Evolutionary conservation across 1,140 invertebrate species (phyloP).

Genomic region (Pararge aegeria): DNA sequence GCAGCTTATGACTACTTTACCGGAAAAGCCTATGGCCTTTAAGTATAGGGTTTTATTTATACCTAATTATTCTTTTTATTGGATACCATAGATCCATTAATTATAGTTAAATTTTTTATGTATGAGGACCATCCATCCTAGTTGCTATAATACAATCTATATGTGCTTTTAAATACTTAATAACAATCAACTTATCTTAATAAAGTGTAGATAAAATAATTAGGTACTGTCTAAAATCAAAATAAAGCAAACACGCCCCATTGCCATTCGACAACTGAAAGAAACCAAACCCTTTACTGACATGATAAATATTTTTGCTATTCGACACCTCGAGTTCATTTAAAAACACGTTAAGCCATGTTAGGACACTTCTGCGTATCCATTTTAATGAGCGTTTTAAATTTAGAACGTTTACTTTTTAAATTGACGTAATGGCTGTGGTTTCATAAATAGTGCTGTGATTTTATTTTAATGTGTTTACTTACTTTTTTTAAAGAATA

Average conservation of each 20-base stretch:
- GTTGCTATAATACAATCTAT: too few relatives aligned
- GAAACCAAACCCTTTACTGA: constrained; percentile 55
- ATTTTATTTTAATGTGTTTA: constrained; percentile 15
- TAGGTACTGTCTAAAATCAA: not conserved
- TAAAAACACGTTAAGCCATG: constrained; percentile 40
- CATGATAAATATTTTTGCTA: constrained; percentile 65
- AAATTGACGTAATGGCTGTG: constrained; percentile 40
- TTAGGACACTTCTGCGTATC: constrained; percentile 56
- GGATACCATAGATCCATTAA: too few relatives aligned
- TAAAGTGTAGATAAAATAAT: not conserved
- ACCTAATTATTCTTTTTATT: too few relatives aligned
- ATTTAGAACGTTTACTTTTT: constrained; percentile 58
- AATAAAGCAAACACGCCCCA: constrained; percentile 32
- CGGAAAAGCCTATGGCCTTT: too few relatives aligned
- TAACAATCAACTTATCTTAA: not conserved
- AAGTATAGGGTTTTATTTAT: too few relatives aligned
- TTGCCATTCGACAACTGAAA: constrained; percentile 35
- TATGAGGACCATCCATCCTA: too few relatives aligned
- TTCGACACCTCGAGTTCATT: constrained; percentile 47
- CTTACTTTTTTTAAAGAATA: not conserved
- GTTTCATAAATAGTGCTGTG: constrained; percentile 19
- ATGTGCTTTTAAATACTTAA: not conserved
- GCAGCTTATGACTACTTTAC: too few relatives aligned
- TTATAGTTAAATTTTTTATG: too few relatives aligned
- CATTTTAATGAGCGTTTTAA: constrained; percentile 57